Evolutionary conservation across 1,140 invertebrate genomes (phyloP), one percentile per base, ranked within the genome.

Genomic region (Zeugodacus cucurbitae): DNA sequence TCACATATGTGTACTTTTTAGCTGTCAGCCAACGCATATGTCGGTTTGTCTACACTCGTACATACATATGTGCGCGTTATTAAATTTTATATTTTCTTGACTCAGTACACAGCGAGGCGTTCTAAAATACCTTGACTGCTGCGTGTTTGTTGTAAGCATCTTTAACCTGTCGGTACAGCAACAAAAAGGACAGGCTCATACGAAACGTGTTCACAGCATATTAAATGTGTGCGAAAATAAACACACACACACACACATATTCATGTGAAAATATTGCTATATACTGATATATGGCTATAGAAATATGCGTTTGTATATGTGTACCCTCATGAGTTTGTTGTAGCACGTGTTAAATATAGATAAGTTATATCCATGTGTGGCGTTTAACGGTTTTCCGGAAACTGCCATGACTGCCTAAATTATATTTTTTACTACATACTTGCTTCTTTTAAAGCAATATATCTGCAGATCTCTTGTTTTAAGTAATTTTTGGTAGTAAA

Each of bases 51-150:
- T 54, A 14, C n/a, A n/a, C n/a, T n/a, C n/a, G n/a, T n/a, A n/a
- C n/a, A n/a, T n/a, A n/a, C n/a, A n/a, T 54, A 17, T 54, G 48
- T 74, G 22, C n/a, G 32, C 1, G 67, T 74, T 74, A 74, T 37
- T 74, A 74, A 74, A 74, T 74, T 74, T 67, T 67, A 6, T 67
- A n/a, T 67, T 67, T 67, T 67, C 29, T 67, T 32, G 8, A 67
- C 20, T 74, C 34, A 26, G 4, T 6, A 29, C 64, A 34, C 64
- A 67, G 11, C 64, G 34, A 32, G 11, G 17, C 0, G 11, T 34
- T 3, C 32, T 34, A 29, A 67, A 67, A 67, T 67, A 67, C 29
- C 26, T 32, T 26, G 64, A 34, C 64, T 29, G 64, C 29, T 67
- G n/a, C n/a, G n/a, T n/a, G 64, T 26, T 67, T 67, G 64, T 67